Conservation (phyloP, 2,797 vertebrate species). For the Cygnus olor region DNA sequence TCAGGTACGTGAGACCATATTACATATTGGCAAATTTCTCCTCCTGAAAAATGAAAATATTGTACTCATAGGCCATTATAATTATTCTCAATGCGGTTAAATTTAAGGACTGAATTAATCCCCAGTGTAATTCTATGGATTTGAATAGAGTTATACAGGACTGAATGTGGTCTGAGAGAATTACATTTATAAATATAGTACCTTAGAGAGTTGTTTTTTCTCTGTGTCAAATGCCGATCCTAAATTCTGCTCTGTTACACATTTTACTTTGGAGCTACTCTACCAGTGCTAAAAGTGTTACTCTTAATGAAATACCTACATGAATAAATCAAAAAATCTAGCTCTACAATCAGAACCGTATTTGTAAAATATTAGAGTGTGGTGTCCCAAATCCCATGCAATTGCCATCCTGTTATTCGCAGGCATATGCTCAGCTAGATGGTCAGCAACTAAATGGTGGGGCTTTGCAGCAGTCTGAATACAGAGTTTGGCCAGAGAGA, state of each 20-base stretch:
- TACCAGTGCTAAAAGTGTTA: background rate
- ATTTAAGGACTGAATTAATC: conserved; percentile 70
- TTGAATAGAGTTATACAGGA: background rate
- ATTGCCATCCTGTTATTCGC: background rate
- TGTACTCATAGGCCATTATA: conserved; percentile 41
- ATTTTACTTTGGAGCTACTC: background rate
- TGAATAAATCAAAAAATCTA: background rate
- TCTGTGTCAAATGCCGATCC: conserved; percentile 26
- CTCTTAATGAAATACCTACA: background rate
- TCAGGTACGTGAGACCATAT: conserved; percentile 61
- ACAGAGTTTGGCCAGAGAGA: background rate
- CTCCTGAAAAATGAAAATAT: conserved; percentile 72
- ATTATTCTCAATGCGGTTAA: conserved; percentile 67
- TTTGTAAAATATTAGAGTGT: background rate
- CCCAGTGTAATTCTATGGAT: conserved; percentile 23
- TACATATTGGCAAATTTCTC: conserved; percentile 67
- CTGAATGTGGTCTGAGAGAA: background rate
- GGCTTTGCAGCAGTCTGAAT: rapidly evolving
- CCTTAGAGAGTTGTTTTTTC: conserved; percentile 48
- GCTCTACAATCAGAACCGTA: background rate
- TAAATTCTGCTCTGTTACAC: background rate
- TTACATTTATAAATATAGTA: conserved; percentile 37
- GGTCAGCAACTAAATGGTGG: rapidly evolving
- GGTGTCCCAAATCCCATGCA: background rate
- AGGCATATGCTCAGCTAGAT: background rate